phyloP scores from a whole-genome alignment of 2,113 vertebrate genomes.

The Cromileptes altivelis region DNA sequence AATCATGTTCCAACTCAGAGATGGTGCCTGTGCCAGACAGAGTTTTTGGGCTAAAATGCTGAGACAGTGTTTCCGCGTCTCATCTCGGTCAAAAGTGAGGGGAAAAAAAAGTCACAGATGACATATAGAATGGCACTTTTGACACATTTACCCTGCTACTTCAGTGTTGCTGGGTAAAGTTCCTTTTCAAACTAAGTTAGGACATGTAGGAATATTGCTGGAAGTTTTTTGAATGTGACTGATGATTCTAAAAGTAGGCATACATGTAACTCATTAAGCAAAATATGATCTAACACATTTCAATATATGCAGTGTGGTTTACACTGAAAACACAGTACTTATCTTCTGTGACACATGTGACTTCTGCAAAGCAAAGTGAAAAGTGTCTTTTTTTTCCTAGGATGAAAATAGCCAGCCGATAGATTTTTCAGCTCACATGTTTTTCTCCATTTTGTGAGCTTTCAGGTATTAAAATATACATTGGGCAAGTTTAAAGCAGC shows the following conservation, averaged over 20 bases:
- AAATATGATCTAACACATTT: neutral
- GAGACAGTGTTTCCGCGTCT: slow-evolving; percentile 55
- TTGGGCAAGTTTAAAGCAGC: slow-evolving; percentile 14
- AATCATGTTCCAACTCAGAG: slow-evolving; percentile 69
- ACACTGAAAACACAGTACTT: neutral
- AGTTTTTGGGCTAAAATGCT: slow-evolving; percentile 64
- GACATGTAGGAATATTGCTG: neutral
- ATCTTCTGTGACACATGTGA: neutral
- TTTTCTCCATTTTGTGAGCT: slow-evolving; percentile 1
- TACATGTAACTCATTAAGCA: neutral
- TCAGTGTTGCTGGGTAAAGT: slow-evolving; percentile 21
- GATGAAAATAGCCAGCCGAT: slow-evolving; percentile 31
- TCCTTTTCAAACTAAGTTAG: slow-evolving; percentile 31
- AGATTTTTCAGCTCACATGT: neutral
- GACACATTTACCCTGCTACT: slow-evolving; percentile 24
- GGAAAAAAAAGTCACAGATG: slow-evolving; percentile 19
- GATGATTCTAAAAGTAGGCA: neutral
- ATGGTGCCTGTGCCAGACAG: slow-evolving; percentile 58
- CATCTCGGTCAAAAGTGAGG: slow-evolving; percentile 40
- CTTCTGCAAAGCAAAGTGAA: neutral
- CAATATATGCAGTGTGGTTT: neutral
- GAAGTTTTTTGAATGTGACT: neutral
- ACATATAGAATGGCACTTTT: slow-evolving; percentile 29
- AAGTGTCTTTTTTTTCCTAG: neutral
- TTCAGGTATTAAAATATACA: slow-evolving; percentile 20